Evolutionary conservation across 2,797 vertebrate species (phyloP).

Genomic region (Chrosomus eos): DNA sequence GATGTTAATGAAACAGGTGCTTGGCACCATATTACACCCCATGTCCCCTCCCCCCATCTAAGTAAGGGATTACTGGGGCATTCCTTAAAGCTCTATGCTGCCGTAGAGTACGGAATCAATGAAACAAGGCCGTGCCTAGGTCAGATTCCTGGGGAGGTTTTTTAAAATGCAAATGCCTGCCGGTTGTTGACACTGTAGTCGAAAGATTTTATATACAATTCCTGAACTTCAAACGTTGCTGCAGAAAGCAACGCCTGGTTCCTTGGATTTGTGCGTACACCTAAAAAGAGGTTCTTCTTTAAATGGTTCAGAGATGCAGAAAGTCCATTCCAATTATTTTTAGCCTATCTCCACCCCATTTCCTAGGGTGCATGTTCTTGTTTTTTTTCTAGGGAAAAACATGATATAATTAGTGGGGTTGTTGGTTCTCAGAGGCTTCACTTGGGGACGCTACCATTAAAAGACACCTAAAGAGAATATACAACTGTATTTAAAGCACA

Average conservation of each 20-base stretch:
- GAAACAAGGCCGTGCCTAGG: slow-evolving; percentile 49
- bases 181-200: slow-evolving; percentile 61
- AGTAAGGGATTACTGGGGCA: slow-evolving; percentile 73
- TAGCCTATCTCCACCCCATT: slow-evolving; percentile 5
- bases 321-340: slow-evolving; percentile 51
- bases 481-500: neutral
- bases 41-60: slow-evolving; percentile 66
- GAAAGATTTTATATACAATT: slow-evolving; percentile 60
- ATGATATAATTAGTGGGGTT: slow-evolving; percentile 71
- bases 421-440: slow-evolving; percentile 53
- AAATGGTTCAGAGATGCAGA: neutral
- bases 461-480: slow-evolving; percentile 22
- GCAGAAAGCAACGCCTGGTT: slow-evolving; percentile 33
- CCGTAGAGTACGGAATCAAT: slow-evolving; percentile 58
- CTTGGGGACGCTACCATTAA: slow-evolving; percentile 58
- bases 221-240: slow-evolving; percentile 62
- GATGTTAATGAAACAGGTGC: slow-evolving; percentile 82
- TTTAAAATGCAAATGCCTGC: slow-evolving; percentile 66
- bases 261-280: neutral
- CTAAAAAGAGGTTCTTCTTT: slow-evolving; percentile 1
- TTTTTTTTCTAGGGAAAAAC: slow-evolving; percentile 68
- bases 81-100: slow-evolving; percentile 61
- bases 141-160: slow-evolving; percentile 54
- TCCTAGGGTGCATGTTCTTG: slow-evolving; percentile 67
- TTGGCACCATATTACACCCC: slow-evolving; percentile 53